Evolutionary conservation across 2,888 invertebrate species (phyloP), one percentile per base, ranked within the genome.

Genomic region (Mimumesa dahlbomi): DNA sequence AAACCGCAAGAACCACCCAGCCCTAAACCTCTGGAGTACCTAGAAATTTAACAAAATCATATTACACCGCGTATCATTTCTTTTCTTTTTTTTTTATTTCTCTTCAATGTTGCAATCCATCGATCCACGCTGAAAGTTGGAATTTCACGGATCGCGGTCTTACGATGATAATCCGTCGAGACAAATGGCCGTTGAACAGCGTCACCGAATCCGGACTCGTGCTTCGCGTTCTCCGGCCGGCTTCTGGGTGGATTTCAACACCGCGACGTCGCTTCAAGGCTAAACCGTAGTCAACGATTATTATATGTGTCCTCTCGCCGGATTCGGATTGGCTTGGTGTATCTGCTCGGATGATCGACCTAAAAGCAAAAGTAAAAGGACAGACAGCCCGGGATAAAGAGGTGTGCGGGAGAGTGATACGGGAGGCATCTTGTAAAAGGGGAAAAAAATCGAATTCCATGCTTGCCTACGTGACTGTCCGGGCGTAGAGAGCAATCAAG

Each of bases 401-500:
- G 29, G n/a, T 18, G 21, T 18, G 14, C 25, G 11, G 5, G 25
- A 25, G 25, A 25, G 25, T 5, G 25, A 25, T 3, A 25, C 7
- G 25, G 25, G 25, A 25, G 25, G 7, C 14, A 62, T 66, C 40
- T 54, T 42, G 52, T 38, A 31, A 29, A n/a, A 54, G 58, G 53
- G 62, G 19, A 49, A 56, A 62, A 62, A 53, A 48, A 31, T n/a
- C n/a, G n/a, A 36, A 45, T 64, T 50, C 54, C 25, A 31, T 34
- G 36, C 18, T 36, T 64, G 74, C 54, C 73, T 74, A 74, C 74
- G 74, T 74, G 74, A 73, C 73, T 46, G 31, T 19, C 14, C 40
- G n/a, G 9, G 19, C 64, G 68, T 73, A 65, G 53, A 65, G 53
- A 67, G 34, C 61, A 57, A 73, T 73, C 73, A 73, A 74, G 71